Evolutionary conservation across 2,888 invertebrate species (phyloP).

Genomic region (Suillia variegata): DNA sequence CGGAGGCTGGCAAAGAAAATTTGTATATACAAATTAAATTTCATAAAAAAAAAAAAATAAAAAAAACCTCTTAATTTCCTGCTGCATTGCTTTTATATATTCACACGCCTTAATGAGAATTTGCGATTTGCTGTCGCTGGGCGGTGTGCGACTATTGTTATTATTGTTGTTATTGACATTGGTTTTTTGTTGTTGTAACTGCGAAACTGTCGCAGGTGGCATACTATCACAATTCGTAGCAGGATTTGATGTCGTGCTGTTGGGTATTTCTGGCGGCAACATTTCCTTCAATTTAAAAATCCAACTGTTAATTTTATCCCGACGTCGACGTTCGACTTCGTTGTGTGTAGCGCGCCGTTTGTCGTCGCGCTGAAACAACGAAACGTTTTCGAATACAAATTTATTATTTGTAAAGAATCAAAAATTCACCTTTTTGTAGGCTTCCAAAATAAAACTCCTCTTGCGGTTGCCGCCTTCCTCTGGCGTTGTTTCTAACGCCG

Average conservation of each 20-base stretch:
- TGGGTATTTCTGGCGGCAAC: constrained; percentile 68
- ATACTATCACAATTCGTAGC: constrained; percentile 13
- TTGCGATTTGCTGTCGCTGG: constrained; percentile 86
- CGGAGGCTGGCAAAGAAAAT: constrained; percentile 41
- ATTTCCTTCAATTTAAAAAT: constrained; percentile 90
- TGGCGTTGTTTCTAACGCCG: neutral
- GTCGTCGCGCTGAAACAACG: constrained; percentile 73
- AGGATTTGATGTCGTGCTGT: neutral
- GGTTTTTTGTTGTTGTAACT: constrained; percentile 5
- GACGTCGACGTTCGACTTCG: constrained; percentile 89
- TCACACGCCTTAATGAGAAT: constrained; percentile 95
- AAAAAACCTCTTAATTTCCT: constrained; percentile 71
- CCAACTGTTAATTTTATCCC: constrained; percentile 98
- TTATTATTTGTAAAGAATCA: neutral
- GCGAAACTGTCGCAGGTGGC: neutral
- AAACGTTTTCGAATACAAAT: neutral
- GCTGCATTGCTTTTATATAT: constrained; percentile 84
- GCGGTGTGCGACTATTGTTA: constrained; percentile 60
- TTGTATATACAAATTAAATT: neutral
- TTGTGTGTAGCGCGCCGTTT: constrained; percentile 91
- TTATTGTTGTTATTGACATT: constrained; percentile 17
- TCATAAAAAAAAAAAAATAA: neutral
- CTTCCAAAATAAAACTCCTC: constrained; percentile 41
- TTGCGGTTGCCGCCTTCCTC: constrained; percentile 35
- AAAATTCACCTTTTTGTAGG: constrained; percentile 43